phyloP scores from a whole-genome alignment of 1,140 invertebrate species.

The Tetraneura akinire region DNA sequence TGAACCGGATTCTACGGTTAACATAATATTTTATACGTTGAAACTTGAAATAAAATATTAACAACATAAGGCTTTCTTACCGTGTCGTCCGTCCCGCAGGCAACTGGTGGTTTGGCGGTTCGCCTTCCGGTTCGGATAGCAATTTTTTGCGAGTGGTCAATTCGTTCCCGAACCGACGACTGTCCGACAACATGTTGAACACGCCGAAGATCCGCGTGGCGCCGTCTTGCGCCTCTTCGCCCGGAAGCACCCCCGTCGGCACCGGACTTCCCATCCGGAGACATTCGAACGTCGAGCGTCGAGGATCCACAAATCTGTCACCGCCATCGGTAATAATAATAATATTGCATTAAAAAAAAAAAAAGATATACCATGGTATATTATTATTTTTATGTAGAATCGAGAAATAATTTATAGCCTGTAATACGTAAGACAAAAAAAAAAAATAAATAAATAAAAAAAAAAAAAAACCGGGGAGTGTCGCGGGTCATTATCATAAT shows the following conservation, averaged over 20 bases:
- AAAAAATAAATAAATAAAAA: too few relatives aligned
- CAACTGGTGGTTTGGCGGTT: constrained; percentile 72
- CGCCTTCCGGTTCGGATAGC: constrained; percentile 77
- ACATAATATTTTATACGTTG: too few relatives aligned
- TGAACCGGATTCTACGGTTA: too few relatives aligned
- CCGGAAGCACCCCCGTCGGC: constrained; percentile 79
- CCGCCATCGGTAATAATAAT: constrained; percentile 74
- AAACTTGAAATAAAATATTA: too few relatives aligned
- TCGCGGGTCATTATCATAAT: too few relatives aligned
- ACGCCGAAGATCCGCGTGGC: constrained; percentile 82
- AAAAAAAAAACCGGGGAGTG: too few relatives aligned
- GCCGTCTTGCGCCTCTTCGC: constrained; percentile 81
- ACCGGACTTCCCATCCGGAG: constrained; percentile 79
- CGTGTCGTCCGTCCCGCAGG: too few relatives aligned
- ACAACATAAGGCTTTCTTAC: too few relatives aligned
- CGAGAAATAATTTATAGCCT: neutral
- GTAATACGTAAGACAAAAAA: neutral
- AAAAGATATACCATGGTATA: neutral
- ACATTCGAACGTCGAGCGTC: constrained; percentile 84
- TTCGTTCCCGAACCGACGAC: constrained; percentile 77
- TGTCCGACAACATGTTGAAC: constrained; percentile 89
- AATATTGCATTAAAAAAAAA: too few relatives aligned
- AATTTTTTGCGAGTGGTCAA: constrained; percentile 83
- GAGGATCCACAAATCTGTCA: constrained; percentile 81
- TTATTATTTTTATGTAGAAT: neutral